Base-by-base conservation (phyloP, 2,888 invertebrate species). In the Chrysolina oricalcia region DNA sequence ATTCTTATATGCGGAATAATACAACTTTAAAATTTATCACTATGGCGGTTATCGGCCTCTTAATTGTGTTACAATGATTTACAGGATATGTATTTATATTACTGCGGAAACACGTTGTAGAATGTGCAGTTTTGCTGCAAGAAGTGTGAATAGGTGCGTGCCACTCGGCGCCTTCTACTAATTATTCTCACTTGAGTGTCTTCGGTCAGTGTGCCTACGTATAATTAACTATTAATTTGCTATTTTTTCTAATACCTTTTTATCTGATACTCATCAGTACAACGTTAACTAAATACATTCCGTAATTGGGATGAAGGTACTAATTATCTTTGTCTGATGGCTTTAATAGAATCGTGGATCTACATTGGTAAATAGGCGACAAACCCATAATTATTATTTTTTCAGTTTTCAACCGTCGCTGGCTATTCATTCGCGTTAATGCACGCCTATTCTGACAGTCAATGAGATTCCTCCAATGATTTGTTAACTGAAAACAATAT, bases 141-240 rank as follows among this genome's bases (percentile, higher is more conserved):
- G 21, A 19, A 53, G 53, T 53, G 21, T 53, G 53, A 53, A 53
- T 4, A 23, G 53, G 21, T 21, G 21, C 53, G 53, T 53, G 53
- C 53, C 13, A 3, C 19, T 21, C 11, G 53, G 53, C 53, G 53
- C 53, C 53, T 53, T 19, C 53, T 19, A 53, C 19, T 53, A 53
- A 53, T 53, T 53, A 53, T 13, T 13, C 19, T 23, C 53, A 13
- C 21, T 23, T 11, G 2, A 13, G 5, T 19, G 53, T 53, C 23
- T 53, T 53, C 53, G 5, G 21, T 5, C 11, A 11, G 53, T 15
- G 13, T 43, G 17, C 53, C 21, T 53, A 13, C 21, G 13, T 21
- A 19, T 21, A 53, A 53, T 53, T 53, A 53, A 21, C 19, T 53
- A 27, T 27, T 59, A 27, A 59, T 59, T 59, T 27, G 27, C 59